A percentile compares a stretch with the other conserved stretches of the same genome.
These are phyloP conservation scores for Larimichthys polyactis DNA, from an alignment of 2,113 vertebrate species.

Conservation along the genomic window DNA sequence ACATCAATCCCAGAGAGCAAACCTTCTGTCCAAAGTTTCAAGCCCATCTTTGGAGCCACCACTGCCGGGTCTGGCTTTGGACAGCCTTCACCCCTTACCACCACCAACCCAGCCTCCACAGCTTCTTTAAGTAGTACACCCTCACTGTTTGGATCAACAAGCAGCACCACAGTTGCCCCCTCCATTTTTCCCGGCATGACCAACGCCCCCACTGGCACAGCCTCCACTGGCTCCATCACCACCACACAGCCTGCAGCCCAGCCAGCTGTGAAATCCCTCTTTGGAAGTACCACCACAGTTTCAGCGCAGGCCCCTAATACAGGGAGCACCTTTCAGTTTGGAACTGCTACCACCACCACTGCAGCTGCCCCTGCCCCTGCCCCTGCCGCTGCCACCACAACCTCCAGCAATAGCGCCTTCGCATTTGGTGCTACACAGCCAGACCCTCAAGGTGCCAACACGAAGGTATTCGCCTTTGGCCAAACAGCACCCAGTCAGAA, in stretches of 20 bases:
- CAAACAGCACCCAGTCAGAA: slow-evolving; percentile 74
- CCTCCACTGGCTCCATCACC: slow-evolving; percentile 34
- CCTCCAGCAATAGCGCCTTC: slow-evolving; percentile 76
- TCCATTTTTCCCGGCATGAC: slow-evolving; percentile 64
- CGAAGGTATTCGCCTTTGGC: slow-evolving; percentile 80
- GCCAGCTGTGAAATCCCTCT: slow-evolving; percentile 77
- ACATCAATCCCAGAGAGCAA: slow-evolving; percentile 42
- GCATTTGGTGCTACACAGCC: slow-evolving; percentile 80
- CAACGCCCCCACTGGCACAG: slow-evolving; percentile 38
- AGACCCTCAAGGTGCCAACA: slow-evolving; percentile 35
- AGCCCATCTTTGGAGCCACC: slow-evolving; percentile 85
- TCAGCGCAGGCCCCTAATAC: slow-evolving; percentile 29
- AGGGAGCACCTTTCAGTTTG: slow-evolving; percentile 84
- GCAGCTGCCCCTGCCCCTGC: slow-evolving; percentile 6
- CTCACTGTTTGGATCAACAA: slow-evolving; percentile 57
- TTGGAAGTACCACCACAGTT: slow-evolving; percentile 73
- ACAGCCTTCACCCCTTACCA: slow-evolving; percentile 42
- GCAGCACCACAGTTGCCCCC: slow-evolving; percentile 45
- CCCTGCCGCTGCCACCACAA: slow-evolving; percentile 55
- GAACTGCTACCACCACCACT: slow-evolving; percentile 33
- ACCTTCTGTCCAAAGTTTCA: slow-evolving; percentile 79
- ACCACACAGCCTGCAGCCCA: slow-evolving; percentile 65
- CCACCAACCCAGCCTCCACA: slow-evolving; percentile 43
- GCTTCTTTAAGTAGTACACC: slow-evolving; percentile 33
- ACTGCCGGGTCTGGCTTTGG: slow-evolving; percentile 58